These are phyloP conservation scores for Patella vulgata DNA, from an alignment of 1,140 invertebrate genomes.

Conservation along the genomic window DNA sequence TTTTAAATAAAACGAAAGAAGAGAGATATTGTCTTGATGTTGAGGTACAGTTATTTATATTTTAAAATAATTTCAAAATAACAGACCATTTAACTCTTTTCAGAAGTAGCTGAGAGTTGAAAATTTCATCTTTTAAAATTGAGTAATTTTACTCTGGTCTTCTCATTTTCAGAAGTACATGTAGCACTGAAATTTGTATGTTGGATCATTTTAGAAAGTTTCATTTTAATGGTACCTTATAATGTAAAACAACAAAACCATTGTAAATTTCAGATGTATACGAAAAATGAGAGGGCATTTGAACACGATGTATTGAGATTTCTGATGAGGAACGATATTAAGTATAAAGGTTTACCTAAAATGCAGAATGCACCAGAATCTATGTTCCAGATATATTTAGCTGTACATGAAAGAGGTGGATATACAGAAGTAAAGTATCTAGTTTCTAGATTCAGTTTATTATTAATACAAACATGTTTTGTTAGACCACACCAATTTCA, in stretches of 20 bases:
- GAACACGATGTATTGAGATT: conserved; percentile 48
- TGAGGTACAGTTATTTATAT: too few species aligned
- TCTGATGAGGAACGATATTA: conserved; percentile 35
- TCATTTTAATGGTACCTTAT: too few species aligned
- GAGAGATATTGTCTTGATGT: conserved; percentile 50
- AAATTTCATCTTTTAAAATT: neutral
- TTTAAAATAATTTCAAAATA: neutral
- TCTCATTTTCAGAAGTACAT: too few species aligned
- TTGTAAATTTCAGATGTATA: conserved; percentile 58
- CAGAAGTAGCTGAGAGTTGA: neutral
- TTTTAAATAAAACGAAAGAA: conserved; percentile 43
- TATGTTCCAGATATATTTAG: conserved; percentile 46
- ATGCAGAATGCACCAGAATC: conserved; percentile 45
- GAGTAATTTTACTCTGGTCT: neutral
- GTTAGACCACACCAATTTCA: too few species aligned
- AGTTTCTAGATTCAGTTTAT: neutral
- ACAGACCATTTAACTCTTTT: neutral
- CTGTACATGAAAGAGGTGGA: conserved; percentile 49
- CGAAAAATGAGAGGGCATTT: conserved; percentile 50
- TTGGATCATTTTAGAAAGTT: too few species aligned
- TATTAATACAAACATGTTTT: neutral
- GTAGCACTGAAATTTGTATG: too few species aligned
- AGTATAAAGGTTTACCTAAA: conserved; percentile 20
- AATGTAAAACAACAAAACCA: too few species aligned
- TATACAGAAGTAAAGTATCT: conserved; percentile 40